These are phyloP conservation scores for Ictalurus punctatus DNA, from an alignment of 2,113 vertebrate species.

Conservation along the genomic window DNA sequence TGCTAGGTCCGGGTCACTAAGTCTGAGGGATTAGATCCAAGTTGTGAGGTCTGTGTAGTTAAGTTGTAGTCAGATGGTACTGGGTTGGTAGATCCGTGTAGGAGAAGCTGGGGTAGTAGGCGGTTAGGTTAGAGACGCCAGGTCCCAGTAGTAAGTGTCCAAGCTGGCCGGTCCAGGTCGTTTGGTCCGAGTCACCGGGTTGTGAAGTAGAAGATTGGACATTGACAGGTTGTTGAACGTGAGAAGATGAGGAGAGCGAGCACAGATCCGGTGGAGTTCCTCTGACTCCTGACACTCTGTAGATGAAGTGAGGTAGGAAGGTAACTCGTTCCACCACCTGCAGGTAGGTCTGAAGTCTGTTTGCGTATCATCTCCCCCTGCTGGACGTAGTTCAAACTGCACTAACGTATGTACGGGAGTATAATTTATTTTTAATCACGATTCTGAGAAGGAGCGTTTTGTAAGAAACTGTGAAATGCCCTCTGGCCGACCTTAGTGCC, in stretches of 20 bases:
- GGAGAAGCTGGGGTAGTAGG: background rate
- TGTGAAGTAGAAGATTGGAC: background rate
- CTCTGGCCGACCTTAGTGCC: background rate
- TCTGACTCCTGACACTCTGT: background rate
- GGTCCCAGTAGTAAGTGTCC: background rate
- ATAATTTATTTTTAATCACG: background rate
- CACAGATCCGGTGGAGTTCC: background rate
- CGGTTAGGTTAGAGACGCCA: background rate
- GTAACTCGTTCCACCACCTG: background rate
- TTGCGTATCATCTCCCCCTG: background rate
- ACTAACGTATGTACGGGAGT: background rate
- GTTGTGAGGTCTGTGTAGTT: background rate
- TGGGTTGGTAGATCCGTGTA: background rate
- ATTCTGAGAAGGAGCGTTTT: too few species aligned
- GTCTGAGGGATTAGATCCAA: background rate
- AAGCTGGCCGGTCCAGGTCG: background rate
- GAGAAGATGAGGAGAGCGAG: background rate
- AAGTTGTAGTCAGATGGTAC: background rate
- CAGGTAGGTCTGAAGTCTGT: background rate
- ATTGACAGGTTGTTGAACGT: background rate
- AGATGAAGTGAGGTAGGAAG: background rate
- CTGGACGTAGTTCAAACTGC: background rate
- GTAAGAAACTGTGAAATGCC: background rate
- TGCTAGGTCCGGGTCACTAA: too few species aligned
- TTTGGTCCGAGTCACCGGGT: background rate